Percentiles rank a stretch among this genome's conserved stretches.
These are phyloP conservation scores for Phacellophora camtschatica DNA, from an alignment of 30 jellyfish, hydroid and myxozoan species.

Conservation along the genomic window DNA sequence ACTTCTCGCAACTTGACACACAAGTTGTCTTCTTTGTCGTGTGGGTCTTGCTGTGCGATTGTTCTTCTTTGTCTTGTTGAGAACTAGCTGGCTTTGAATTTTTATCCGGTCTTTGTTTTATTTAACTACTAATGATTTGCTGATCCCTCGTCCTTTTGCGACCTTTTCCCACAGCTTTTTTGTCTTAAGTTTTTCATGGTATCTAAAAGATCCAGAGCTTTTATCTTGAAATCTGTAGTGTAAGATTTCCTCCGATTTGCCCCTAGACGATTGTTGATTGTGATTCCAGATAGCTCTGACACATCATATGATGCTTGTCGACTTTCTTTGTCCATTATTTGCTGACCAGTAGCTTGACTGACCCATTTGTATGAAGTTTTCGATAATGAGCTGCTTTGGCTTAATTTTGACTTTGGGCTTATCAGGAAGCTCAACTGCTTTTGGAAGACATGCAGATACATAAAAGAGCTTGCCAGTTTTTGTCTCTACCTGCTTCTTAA, in stretches of 20 bases:
- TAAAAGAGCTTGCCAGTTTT: not conserved
- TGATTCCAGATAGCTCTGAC: not conserved
- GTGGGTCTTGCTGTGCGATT: not conserved
- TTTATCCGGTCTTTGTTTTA: not conserved
- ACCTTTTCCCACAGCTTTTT: not conserved
- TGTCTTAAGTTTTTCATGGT: not conserved
- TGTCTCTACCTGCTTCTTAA: not conserved
- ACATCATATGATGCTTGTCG: not conserved
- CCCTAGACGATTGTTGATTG: not conserved
- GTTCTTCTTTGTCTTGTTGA: not conserved
- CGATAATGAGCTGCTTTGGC: not conserved
- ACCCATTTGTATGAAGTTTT: not conserved
- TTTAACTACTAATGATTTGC: not conserved
- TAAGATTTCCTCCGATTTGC: not conserved
- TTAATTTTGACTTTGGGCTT: not conserved
- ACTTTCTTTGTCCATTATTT: not conserved
- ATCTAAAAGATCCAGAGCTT: slow-evolving; percentile 9
- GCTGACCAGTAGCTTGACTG: not conserved
- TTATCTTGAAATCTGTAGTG: not conserved
- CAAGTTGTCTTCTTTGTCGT: not conserved
- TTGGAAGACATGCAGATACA: not conserved
- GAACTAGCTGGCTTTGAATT: not conserved
- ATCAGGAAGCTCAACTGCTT: not conserved
- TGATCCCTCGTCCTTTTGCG: not conserved
- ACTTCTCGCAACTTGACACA: not conserved